These are phyloP conservation scores for Aurelia aurita DNA, from an alignment of 30 jellyfish, hydroid and myxozoan species.

Conservation along the genomic window DNA sequence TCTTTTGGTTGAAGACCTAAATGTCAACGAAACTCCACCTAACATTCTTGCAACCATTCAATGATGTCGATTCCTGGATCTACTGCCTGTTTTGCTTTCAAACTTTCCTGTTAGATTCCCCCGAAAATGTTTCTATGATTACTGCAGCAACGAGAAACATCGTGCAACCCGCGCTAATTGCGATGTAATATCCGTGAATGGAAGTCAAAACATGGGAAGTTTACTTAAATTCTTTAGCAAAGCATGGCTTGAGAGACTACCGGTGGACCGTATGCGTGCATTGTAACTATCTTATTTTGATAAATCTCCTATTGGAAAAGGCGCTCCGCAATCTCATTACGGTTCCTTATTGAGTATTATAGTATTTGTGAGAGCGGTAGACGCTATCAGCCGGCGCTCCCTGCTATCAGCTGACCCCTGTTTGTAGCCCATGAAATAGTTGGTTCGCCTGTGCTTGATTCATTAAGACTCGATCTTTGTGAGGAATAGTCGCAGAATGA, in stretches of 20 bases:
- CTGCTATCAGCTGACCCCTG: conserved; percentile 71
- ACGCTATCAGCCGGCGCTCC: conserved; percentile 3
- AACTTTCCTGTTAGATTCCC: not conserved
- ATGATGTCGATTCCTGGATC: too few species aligned
- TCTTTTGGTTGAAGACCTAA: too few species aligned
- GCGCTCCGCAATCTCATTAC: conserved; percentile 84
- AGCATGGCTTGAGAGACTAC: conserved; percentile 57
- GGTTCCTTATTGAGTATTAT: conserved; percentile 78
- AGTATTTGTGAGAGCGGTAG: conserved; percentile 65
- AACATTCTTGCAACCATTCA: too few species aligned
- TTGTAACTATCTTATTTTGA: conserved; percentile 33
- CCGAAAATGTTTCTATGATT: conserved; percentile 16
- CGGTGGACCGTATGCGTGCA: conserved; percentile 63
- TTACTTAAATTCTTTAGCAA: not conserved
- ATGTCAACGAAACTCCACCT: too few species aligned
- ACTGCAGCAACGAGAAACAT: conserved; percentile 9
- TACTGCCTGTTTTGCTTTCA: not conserved
- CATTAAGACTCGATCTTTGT: conserved; percentile 16
- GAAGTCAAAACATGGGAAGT: conserved; percentile 44
- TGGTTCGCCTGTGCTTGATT: conserved; percentile 36
- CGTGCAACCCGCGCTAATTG: not conserved
- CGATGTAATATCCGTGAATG: conserved; percentile 22
- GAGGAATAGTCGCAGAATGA: conserved; percentile 4
- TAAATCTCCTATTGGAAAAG: conserved; percentile 69
- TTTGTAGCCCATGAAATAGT: conserved; percentile 42